phyloP scores from a whole-genome alignment of 2,888 invertebrate species.

The Watsonalla binaria region DNA sequence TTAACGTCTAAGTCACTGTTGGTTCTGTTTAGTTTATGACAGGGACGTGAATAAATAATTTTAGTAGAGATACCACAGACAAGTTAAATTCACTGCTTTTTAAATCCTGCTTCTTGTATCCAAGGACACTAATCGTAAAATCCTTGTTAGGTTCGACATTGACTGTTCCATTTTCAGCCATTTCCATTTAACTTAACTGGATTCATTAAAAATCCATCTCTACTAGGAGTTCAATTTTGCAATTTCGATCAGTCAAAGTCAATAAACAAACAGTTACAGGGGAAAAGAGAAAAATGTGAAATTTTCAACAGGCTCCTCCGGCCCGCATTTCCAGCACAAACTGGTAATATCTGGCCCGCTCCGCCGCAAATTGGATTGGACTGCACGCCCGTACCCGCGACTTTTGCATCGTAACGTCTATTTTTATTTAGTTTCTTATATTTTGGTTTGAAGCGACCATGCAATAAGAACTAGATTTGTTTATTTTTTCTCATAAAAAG shows the following conservation, averaged over 20 bases:
- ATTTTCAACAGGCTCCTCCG: constrained; percentile 18
- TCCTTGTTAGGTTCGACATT: too few species aligned
- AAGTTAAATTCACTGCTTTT: too few species aligned
- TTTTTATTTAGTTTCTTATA: constrained; percentile 33
- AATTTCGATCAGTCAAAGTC: constrained; percentile 4
- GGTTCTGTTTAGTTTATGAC: background rate
- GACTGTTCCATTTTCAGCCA: background rate
- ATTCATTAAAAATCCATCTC: background rate
- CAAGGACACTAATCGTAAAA: too few species aligned
- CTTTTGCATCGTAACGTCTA: constrained; percentile 40
- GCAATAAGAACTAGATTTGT: background rate
- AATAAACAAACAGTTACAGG: constrained; percentile 1
- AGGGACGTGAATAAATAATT: background rate
- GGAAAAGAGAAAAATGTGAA: constrained; percentile 14
- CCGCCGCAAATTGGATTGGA: constrained; percentile 61
- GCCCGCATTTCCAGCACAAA: constrained; percentile 21
- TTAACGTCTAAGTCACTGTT: too few species aligned
- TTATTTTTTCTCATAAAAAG: too few species aligned
- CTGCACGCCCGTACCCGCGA: constrained; percentile 35
- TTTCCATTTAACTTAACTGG: background rate
- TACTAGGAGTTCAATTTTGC: background rate
- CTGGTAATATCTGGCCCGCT: constrained; percentile 51
- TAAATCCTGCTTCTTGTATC: too few species aligned
- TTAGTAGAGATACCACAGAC: too few species aligned
- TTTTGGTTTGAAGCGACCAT: constrained; percentile 5